Conservation (phyloP, 1,140 invertebrate species). For the Brachionus sp. region DNA sequence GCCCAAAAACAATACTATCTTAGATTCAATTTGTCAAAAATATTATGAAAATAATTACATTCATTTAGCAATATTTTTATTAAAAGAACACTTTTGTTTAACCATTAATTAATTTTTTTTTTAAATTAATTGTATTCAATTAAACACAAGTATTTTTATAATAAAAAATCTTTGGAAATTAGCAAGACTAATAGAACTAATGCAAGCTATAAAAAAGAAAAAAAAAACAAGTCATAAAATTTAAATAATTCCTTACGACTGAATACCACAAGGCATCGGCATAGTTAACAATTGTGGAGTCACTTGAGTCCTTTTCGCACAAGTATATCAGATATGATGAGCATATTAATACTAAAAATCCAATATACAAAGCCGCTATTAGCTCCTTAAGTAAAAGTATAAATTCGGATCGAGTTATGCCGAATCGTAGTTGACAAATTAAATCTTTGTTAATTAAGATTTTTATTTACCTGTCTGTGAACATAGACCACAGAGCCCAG, state of each 20-base stretch:
- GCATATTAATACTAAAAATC: conserved; percentile 41
- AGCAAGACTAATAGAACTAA: neutral
- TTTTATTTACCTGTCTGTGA: conserved; percentile 56
- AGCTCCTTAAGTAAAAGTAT: conserved; percentile 39
- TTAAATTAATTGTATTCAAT: no score
- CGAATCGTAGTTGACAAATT: neutral
- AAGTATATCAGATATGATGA: conserved; percentile 44
- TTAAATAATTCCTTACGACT: conserved; percentile 30
- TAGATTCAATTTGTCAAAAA: conserved; percentile 32
- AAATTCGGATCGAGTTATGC: neutral
- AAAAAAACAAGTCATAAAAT: neutral
- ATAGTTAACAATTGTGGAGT: conserved; percentile 32
- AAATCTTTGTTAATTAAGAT: conserved; percentile 40
- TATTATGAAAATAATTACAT: no score
- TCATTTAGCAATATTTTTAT: no score
- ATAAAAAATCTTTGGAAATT: neutral
- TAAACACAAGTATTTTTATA: neutral
- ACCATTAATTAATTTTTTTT: no score
- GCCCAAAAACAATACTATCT: neutral
- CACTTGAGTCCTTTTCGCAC: conserved; percentile 20
- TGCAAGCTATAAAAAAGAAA: neutral
- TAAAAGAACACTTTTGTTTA: no score
- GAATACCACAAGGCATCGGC: conserved; percentile 45
- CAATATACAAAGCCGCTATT: conserved; percentile 45
- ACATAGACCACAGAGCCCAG: conserved; percentile 45